A percentile compares a stretch with the other conserved stretches of the same genome.
Conservation (phyloP, 2,888 invertebrate species). For the Vanessa cardui region DNA sequence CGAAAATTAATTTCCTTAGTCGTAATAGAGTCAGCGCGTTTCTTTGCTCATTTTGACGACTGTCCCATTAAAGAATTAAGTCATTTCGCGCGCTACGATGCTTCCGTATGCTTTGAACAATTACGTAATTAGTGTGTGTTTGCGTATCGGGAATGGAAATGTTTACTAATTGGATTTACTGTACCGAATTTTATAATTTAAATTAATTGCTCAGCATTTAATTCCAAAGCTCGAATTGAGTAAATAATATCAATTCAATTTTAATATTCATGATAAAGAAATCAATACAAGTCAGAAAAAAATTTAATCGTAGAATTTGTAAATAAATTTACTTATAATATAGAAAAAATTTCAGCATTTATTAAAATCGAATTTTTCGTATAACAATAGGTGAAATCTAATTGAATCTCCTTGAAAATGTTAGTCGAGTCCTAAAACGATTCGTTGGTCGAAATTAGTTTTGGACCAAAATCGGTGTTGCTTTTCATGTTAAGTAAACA, state of each 20-base stretch:
- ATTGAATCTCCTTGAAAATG: conserved; percentile 53
- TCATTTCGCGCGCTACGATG: conserved; percentile 34
- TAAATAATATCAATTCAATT: too few relatives aligned
- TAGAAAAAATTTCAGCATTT: conserved; percentile 10
- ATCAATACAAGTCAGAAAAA: too few relatives aligned
- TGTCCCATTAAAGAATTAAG: conserved; percentile 45
- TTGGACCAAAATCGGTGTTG: conserved; percentile 63
- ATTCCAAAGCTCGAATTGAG: too few relatives aligned
- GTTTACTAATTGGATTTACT: too few relatives aligned
- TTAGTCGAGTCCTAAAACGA: conserved; percentile 32
- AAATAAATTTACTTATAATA: background rate
- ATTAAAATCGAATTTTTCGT: conserved; percentile 5
- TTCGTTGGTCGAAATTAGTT: conserved; percentile 65
- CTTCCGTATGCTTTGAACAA: background rate
- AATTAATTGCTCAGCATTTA: background rate
- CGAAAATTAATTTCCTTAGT: conserved; percentile 71
- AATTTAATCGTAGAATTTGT: too few relatives aligned
- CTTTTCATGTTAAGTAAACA: conserved; percentile 57
- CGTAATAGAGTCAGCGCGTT: conserved; percentile 61
- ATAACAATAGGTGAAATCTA: conserved; percentile 52
- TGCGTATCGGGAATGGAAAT: too few relatives aligned
- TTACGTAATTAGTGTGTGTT: background rate
- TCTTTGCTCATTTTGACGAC: conserved; percentile 59
- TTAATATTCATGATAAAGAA: too few relatives aligned
- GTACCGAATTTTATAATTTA: background rate